A percentile compares a stretch with the other conserved stretches of the same genome.
Evolutionary conservation across 2,888 invertebrate genomes (phyloP).

Genomic region (Amblyjoppa proteus): DNA sequence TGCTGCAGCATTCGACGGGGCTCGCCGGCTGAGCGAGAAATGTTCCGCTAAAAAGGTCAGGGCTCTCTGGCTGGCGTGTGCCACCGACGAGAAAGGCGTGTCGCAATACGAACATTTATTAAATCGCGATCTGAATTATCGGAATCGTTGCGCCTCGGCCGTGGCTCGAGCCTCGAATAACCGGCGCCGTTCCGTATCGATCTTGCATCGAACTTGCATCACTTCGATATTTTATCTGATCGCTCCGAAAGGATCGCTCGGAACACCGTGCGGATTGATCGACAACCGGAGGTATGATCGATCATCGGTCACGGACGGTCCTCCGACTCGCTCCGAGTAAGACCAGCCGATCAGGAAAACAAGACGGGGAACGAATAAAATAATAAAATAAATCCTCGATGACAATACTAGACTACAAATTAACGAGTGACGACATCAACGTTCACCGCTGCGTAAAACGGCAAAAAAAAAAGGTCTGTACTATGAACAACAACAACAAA

Average conservation of each 20-base stretch:
- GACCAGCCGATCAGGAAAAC: not conserved
- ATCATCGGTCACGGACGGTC: not conserved
- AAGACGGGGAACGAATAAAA: not conserved
- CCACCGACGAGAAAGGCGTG: constrained; percentile 42
- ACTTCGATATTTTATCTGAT: constrained; percentile 46
- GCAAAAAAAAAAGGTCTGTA: too few relatives aligned
- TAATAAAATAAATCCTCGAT: not conserved
- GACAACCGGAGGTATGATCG: not conserved
- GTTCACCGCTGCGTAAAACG: not conserved
- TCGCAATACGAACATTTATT: constrained; percentile 52
- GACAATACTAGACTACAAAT: not conserved
- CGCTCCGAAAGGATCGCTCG: constrained; percentile 20
- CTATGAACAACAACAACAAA: too few relatives aligned
- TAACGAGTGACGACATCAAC: not conserved
- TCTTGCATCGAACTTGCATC: constrained; percentile 29
- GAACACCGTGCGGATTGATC: constrained; percentile 5
- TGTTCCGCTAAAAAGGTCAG: constrained; percentile 49
- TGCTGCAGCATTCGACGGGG: constrained; percentile 3
- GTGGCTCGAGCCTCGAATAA: constrained; percentile 19
- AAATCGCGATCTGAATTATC: constrained; percentile 45
- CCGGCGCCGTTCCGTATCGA: constrained; percentile 10
- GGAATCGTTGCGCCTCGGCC: constrained; percentile 1
- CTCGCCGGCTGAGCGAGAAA: constrained; percentile 22
- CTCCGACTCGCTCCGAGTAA: not conserved
- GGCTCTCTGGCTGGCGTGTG: constrained; percentile 48